Base-by-base conservation (phyloP, 2,888 invertebrate species). In the Tachystola acroxantha region DNA sequence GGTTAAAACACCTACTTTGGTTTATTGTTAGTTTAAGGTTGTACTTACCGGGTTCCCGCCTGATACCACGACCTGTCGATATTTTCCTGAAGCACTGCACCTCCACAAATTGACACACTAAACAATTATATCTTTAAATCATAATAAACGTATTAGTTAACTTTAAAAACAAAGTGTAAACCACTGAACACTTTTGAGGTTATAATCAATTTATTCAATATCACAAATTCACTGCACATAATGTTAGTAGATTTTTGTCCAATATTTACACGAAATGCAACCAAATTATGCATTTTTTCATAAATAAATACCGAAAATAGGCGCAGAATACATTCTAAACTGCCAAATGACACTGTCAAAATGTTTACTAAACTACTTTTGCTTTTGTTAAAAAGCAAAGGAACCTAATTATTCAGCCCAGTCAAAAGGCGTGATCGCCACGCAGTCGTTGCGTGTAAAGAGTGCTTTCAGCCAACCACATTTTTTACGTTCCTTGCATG, bases 131-230 rank as follows among this genome's bases (percentile, higher is more conserved):
- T n/a, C n/a, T n/a, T 4, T 16, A 16, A 16, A 16, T 16, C 16
- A 16, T 4, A 16, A 4, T 3, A 16, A 16, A 4, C 6, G 16
- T 6, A 16, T 6, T 27, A 27, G 4, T 11, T 5, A 10, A 27
- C 27, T 27, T 3, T 10, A 26, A 26, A 33, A 33, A 33, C 16
- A 33, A 13, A 14, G 6, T 14, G 11, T 24, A 19, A 20, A 32
- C 14, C 25, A 24, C 24, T n/a, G 20, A 11, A 29, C 14, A 41
- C 14, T 48, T 51, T 43, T 11, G 4, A 56, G 55, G 55, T 56
- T 56, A 57, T 34, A 32, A 29, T 12, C 26, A 27, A 26, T 19
- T 35, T 33, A 10, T 7, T 3, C 11, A 3, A 6, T 2, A n/a
- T n/a, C 29, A 29, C 14, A 29, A 13, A 1, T 12, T 28, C 11